Evolutionary conservation across 2,113 vertebrate species (phyloP).

Genomic region (Dasyurus viverrinus): DNA sequence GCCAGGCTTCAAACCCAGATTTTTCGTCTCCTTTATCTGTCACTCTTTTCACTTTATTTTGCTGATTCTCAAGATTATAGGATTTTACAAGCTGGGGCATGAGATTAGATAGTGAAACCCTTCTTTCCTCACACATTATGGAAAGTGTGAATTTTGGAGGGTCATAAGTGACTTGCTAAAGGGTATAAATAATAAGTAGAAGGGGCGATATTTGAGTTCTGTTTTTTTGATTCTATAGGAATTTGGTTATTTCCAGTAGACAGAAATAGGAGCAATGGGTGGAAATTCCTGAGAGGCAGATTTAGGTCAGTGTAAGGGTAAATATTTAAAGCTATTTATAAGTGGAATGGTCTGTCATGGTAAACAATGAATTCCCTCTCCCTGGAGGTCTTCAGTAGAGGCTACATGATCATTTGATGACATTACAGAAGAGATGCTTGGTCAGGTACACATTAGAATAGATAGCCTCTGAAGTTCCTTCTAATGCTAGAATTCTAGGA

Average conservation of each 20-base stretch:
- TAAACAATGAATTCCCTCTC: neutral
- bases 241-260: neutral
- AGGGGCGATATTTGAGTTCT: neutral
- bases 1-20: neutral
- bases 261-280: neutral
- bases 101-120: neutral
- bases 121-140: neutral
- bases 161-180: neutral
- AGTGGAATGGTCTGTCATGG: neutral
- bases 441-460: neutral
- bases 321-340: neutral
- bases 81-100: neutral
- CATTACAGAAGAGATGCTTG: neutral
- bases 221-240: neutral
- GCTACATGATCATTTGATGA: neutral
- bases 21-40: neutral
- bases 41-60: neutral
- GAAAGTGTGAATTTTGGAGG: neutral
- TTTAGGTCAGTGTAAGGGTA: neutral
- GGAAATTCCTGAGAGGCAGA: neutral
- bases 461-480: neutral
- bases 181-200: neutral
- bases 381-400: neutral
- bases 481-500: neutral
- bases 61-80: neutral